These are phyloP conservation scores for Fistularia commersonii DNA, from an alignment of 2,797 vertebrate species.

Conservation along the genomic window DNA sequence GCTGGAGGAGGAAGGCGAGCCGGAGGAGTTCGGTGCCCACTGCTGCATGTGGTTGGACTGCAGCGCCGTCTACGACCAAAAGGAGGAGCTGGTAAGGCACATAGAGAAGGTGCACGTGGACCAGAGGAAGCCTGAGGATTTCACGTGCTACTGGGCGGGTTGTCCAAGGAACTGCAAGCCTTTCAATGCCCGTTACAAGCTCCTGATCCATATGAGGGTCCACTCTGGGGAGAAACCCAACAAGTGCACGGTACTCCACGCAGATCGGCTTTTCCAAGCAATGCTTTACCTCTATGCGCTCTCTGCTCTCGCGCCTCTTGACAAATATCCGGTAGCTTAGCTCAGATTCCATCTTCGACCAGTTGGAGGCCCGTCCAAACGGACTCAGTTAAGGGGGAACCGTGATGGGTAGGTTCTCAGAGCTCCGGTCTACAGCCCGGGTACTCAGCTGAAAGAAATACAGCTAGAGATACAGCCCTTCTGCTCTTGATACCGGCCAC, in stretches of 20 bases:
- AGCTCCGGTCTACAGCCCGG: conserved; percentile 18
- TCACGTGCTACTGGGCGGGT: conserved; percentile 92
- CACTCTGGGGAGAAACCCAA: conserved; percentile 99
- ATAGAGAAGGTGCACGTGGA: conserved; percentile 95
- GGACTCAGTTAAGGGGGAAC: conserved; percentile 19
- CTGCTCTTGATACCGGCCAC: conserved; percentile 42
- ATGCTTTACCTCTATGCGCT: background rate
- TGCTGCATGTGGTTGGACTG: conserved; percentile 90
- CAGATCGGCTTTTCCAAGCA: conserved; percentile 2
- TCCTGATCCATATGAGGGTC: conserved; percentile 98
- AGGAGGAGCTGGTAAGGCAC: conserved; percentile 91
- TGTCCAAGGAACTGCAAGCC: conserved; percentile 91
- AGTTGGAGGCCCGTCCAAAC: too few species aligned
- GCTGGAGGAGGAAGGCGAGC: conserved; percentile 82
- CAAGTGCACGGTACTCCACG: conserved; percentile 88
- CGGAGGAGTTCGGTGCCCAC: conserved; percentile 76
- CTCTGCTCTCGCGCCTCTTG: too few species aligned
- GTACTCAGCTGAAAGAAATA: conserved; percentile 14
- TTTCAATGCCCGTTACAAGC: conserved; percentile 96
- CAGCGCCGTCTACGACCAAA: conserved; percentile 81
- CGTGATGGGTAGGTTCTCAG: conserved; percentile 28
- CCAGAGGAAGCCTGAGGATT: conserved; percentile 93
- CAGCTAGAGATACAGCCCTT: conserved; percentile 41
- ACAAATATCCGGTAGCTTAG: too few species aligned
- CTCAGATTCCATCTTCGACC: too few species aligned